phyloP scores from a whole-genome alignment of 2,797 vertebrate genomes.

The Psittacula echo region DNA sequence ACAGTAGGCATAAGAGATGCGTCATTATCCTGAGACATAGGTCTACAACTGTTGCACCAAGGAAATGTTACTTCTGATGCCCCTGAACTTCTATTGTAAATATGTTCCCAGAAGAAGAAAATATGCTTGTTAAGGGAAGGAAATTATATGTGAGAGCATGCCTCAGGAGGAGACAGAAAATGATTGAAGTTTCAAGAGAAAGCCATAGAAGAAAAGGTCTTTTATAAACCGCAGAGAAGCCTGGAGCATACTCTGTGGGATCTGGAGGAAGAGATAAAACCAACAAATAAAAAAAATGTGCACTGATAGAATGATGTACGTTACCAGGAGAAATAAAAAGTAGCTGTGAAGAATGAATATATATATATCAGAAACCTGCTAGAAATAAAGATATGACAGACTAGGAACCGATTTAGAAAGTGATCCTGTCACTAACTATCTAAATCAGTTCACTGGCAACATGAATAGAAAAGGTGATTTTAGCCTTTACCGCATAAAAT shows the following conservation, averaged over 20 bases:
- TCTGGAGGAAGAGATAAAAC: constrained; percentile 32
- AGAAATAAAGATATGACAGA: background rate
- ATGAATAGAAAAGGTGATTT: background rate
- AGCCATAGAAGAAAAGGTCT: constrained; percentile 20
- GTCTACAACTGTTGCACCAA: background rate
- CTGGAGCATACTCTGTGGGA: constrained; percentile 22
- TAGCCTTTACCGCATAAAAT: background rate
- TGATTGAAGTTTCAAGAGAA: constrained; percentile 48
- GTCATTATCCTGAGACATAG: background rate
- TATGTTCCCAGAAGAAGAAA: constrained; percentile 18
- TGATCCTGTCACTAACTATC: background rate
- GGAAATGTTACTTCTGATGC: constrained; percentile 10
- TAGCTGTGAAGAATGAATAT: background rate
- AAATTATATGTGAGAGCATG: constrained; percentile 23
- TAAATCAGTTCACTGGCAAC: background rate
- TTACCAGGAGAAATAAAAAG: background rate
- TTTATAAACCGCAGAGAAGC: constrained; percentile 47
- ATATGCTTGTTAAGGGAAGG: constrained; percentile 7
- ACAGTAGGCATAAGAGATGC: background rate
- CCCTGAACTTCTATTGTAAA: constrained; percentile 28
- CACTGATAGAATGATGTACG: background rate
- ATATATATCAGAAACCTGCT: background rate
- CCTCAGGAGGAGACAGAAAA: constrained; percentile 7
- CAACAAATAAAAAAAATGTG: background rate
- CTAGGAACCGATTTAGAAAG: background rate